Percentiles rank a stretch among this genome's conserved stretches.
Conservation (phyloP, 2,888 invertebrate species). For the Lasioglossum vierecki region DNA sequence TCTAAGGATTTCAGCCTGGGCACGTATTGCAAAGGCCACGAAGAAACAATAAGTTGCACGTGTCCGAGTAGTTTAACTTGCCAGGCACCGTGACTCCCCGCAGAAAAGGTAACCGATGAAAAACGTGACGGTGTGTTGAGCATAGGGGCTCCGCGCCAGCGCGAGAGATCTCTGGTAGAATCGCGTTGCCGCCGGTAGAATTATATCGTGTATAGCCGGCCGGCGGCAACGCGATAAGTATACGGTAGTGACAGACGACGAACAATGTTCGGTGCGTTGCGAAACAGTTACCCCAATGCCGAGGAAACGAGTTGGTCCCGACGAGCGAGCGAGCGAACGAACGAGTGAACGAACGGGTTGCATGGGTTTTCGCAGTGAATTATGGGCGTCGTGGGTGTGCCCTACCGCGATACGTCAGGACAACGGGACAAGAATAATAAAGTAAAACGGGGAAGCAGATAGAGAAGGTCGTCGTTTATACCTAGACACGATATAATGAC, state of each 20-base stretch:
- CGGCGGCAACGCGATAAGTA: slow-evolving; percentile 67
- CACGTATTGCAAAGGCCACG: slow-evolving; percentile 52
- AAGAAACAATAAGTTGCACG: slow-evolving; percentile 64
- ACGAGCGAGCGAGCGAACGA: slow-evolving; percentile 32
- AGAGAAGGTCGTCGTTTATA: slow-evolving; percentile 64
- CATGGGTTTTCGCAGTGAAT: slow-evolving; percentile 74
- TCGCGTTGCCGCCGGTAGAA: slow-evolving; percentile 40
- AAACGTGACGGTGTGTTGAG: slow-evolving; percentile 54
- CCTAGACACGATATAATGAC: slow-evolving; percentile 70
- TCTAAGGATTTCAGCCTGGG: slow-evolving; percentile 34
- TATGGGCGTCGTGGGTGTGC: slow-evolving; percentile 76
- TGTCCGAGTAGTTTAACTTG: slow-evolving; percentile 53
- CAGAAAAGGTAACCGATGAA: slow-evolving; percentile 56
- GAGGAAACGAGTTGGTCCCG: slow-evolving; percentile 14
- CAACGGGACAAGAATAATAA: slow-evolving; percentile 73
- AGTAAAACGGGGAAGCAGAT: slow-evolving; percentile 69
- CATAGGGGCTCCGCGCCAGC: slow-evolving; percentile 18
- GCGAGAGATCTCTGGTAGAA: slow-evolving; percentile 45
- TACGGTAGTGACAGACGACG: slow-evolving; percentile 65
- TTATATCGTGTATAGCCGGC: slow-evolving; percentile 50
- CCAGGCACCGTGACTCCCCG: slow-evolving; percentile 53
- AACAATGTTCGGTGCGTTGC: slow-evolving; percentile 58
- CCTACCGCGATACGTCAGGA: slow-evolving; percentile 64
- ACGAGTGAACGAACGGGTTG: slow-evolving; percentile 59
- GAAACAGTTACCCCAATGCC: slow-evolving; percentile 52